Conservation (phyloP, 2,888 invertebrate species). For the Spatulosminthurus flaviceps region DNA sequence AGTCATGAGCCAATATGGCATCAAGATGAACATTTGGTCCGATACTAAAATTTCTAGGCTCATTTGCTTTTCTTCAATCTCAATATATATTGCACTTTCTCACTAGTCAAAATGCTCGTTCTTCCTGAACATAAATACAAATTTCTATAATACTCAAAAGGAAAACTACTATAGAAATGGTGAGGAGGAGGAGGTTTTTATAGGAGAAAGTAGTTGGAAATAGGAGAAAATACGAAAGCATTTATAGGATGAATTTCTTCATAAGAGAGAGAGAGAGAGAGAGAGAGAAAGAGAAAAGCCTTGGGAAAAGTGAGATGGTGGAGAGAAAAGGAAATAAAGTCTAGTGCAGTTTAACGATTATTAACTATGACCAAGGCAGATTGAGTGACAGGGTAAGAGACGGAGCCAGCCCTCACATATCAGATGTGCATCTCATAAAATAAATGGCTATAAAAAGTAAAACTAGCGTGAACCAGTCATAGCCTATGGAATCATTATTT, state of each 20-base stretch:
- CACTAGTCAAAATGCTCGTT: neutral
- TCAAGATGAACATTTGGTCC: conserved; percentile 54
- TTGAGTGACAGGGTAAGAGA: neutral
- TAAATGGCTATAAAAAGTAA: conserved; percentile 20
- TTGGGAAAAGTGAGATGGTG: too few species aligned
- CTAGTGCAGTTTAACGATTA: neutral
- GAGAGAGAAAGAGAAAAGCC: too few species aligned
- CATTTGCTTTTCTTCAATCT: conserved; percentile 46
- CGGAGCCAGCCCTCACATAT: neutral
- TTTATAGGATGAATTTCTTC: too few species aligned
- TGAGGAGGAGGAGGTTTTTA: too few species aligned
- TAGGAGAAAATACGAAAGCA: too few species aligned
- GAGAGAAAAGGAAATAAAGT: neutral
- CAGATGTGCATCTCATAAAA: conserved; percentile 27
- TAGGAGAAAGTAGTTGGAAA: too few species aligned
- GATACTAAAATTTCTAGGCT: conserved; percentile 56
- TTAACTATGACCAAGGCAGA: neutral
- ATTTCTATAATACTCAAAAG: too few species aligned
- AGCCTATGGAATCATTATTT: conserved; percentile 8
- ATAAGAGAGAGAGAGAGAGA: too few species aligned
- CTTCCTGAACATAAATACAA: too few species aligned
- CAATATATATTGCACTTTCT: neutral
- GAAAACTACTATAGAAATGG: too few species aligned
- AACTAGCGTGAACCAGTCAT: neutral
- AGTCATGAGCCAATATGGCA: conserved; percentile 52